phyloP scores from a whole-genome alignment of 2,797 vertebrate species.

The Furcifer pardalis region DNA sequence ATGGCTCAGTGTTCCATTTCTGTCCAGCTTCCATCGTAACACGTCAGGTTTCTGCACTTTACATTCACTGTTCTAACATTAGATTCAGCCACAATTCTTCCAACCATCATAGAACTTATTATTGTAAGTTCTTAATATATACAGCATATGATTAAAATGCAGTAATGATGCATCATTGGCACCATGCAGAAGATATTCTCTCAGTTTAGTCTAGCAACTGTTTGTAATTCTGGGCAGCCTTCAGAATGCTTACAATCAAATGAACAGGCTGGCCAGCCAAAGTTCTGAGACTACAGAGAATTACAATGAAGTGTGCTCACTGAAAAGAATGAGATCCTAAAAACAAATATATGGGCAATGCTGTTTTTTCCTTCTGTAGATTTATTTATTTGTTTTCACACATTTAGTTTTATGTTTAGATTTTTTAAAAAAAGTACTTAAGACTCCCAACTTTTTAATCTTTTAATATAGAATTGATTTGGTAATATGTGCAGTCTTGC shows the following conservation, averaged over 20 bases:
- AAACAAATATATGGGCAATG: background rate
- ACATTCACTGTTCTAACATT: background rate
- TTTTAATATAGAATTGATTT: too few species aligned
- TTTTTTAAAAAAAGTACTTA: background rate
- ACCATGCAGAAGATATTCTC: background rate
- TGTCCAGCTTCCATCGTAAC: background rate
- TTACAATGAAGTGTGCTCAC: background rate
- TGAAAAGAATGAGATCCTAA: background rate
- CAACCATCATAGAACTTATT: too few species aligned
- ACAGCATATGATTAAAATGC: background rate
- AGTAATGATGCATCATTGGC: background rate
- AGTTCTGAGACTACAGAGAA: constrained; percentile 4
- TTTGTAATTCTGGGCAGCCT: background rate
- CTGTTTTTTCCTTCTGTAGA: background rate
- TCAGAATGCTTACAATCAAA: background rate
- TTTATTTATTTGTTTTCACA: background rate
- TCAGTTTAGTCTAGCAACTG: background rate
- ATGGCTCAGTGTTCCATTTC: background rate
- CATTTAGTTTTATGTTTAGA: background rate
- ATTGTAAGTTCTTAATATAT: background rate
- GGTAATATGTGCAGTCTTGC: too few species aligned
- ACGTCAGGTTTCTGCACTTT: background rate
- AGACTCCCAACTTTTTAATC: background rate
- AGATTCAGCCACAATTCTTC: too few species aligned
- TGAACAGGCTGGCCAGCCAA: background rate